Conservation (phyloP, 2,113 vertebrate species). For the Sinocyclocheilus rhinocerous region DNA sequence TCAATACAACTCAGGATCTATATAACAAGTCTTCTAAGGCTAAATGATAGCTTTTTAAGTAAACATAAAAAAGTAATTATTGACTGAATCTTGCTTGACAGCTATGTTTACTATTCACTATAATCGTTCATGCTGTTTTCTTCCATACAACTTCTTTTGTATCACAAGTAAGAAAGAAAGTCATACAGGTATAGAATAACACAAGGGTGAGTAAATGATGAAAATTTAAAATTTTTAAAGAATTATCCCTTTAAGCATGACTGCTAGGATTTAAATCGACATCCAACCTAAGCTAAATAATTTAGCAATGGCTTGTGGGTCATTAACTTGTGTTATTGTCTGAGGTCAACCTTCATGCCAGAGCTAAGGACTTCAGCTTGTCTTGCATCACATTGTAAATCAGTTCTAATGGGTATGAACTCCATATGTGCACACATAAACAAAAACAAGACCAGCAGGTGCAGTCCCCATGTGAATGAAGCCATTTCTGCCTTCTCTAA, state of each 20-base stretch:
- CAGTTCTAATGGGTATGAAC: conserved; percentile 11
- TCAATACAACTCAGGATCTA: neutral
- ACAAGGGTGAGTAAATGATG: neutral
- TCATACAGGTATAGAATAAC: neutral
- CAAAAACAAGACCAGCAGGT: conserved; percentile 44
- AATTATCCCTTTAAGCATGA: neutral
- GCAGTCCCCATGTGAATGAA: conserved; percentile 17
- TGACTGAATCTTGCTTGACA: neutral
- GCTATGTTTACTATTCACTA: neutral
- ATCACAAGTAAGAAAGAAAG: neutral
- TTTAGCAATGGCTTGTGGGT: neutral
- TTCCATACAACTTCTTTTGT: neutral
- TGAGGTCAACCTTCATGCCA: conserved; percentile 27
- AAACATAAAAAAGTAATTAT: neutral
- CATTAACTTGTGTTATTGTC: conserved; percentile 22
- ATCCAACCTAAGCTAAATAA: conserved; percentile 1
- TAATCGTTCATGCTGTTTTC: neutral
- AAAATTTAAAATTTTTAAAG: neutral
- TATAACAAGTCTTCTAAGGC: neutral
- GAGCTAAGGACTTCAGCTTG: conserved; percentile 8
- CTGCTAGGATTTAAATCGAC: neutral
- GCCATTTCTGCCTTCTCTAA: conserved; percentile 36
- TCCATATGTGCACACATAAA: conserved; percentile 22
- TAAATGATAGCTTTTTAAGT: neutral
- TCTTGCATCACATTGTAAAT: conserved; percentile 41